Evolutionary conservation across 2,113 vertebrate species (phyloP).

Genomic region (Rissa tridactyla): DNA sequence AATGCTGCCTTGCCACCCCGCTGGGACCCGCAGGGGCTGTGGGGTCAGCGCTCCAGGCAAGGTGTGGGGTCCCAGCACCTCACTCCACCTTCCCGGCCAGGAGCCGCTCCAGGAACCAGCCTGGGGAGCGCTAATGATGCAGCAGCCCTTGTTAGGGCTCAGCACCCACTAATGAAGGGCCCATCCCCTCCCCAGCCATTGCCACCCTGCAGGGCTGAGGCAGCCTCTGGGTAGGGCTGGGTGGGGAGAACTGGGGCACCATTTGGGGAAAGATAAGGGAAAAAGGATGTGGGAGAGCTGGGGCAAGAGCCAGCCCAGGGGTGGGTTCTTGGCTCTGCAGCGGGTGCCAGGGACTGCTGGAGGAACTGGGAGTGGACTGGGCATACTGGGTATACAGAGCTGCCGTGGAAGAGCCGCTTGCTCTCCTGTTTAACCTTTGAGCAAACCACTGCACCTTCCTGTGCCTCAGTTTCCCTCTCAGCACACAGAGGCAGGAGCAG

Average conservation of each 20-base stretch:
- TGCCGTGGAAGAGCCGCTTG: fast-evolving
- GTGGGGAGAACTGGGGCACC: not conserved
- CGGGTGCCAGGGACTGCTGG: not conserved
- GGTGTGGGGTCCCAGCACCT: not conserved
- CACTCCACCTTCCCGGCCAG: not conserved
- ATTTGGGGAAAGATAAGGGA: not conserved
- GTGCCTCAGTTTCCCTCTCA: not conserved
- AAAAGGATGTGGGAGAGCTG: not conserved
- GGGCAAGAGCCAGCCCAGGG: not conserved
- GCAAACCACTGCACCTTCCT: fast-evolving
- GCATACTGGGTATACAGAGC: not conserved
- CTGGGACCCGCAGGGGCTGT: not conserved
- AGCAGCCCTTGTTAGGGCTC: not conserved
- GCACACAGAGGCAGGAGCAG: not conserved
- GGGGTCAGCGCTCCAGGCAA: not conserved
- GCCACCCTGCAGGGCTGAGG: not conserved
- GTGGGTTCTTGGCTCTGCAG: not conserved
- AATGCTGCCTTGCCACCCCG: fast-evolving
- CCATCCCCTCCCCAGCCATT: not conserved
- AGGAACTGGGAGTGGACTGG: not conserved
- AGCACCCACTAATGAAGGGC: not conserved
- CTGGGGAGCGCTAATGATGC: not conserved
- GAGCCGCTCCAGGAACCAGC: not conserved
- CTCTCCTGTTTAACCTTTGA: not conserved
- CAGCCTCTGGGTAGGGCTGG: not conserved